These are phyloP conservation scores for Gymnothorax reevesii DNA, from an alignment of 2,797 vertebrate species.

Conservation along the genomic window DNA sequence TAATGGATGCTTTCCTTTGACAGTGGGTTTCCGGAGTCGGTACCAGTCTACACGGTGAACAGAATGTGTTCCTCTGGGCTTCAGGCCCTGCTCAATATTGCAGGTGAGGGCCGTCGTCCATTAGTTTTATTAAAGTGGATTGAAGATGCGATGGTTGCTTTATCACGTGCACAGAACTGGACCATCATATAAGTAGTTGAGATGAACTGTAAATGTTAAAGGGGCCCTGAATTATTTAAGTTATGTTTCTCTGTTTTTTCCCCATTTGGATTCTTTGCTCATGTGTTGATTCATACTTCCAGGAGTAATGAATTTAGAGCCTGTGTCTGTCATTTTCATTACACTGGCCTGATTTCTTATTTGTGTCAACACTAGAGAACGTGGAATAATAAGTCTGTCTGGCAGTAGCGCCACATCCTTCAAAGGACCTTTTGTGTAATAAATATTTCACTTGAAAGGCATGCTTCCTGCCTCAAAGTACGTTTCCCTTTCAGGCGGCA, in stretches of 20 bases:
- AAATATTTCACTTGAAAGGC: background rate
- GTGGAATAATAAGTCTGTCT: background rate
- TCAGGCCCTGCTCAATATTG: constrained; percentile 87
- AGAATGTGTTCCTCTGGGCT: constrained; percentile 90
- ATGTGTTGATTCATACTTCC: constrained; percentile 10
- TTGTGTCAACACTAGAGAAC: background rate
- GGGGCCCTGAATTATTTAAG: background rate
- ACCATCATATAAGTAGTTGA: background rate
- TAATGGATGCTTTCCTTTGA: constrained; percentile 33
- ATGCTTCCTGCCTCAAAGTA: background rate
- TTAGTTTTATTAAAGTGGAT: background rate
- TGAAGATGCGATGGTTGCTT: background rate
- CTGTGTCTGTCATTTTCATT: background rate
- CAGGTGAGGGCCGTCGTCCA: constrained; percentile 69
- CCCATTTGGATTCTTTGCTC: background rate
- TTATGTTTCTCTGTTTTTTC: background rate
- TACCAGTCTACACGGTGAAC: constrained; percentile 83
- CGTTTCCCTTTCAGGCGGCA: constrained; percentile 77
- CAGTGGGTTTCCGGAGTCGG: constrained; percentile 87
- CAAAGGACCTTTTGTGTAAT: background rate
- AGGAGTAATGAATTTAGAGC: background rate
- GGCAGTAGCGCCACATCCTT: background rate
- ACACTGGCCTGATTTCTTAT: background rate
- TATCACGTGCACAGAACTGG: background rate
- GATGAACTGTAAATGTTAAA: background rate